A percentile compares a stretch with the other conserved stretches of the same genome.
Evolutionary conservation across 2,797 vertebrate species (phyloP).

Genomic region (Merluccius polli): DNA sequence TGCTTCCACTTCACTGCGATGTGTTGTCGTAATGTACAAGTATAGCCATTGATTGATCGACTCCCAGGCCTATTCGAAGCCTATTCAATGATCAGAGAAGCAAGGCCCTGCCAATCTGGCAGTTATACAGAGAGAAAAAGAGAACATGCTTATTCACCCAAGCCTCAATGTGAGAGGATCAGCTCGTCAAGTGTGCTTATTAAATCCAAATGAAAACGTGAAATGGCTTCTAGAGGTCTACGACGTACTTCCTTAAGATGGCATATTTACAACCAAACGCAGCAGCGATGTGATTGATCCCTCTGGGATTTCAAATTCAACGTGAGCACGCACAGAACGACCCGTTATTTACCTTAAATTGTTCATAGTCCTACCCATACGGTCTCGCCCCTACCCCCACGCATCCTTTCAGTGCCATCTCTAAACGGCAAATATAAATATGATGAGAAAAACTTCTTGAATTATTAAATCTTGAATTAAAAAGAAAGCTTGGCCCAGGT

Average conservation of each 20-base stretch:
- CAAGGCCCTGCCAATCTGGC: slow-evolving; percentile 9
- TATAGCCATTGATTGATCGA: slow-evolving; percentile 5
- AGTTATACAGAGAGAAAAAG: background rate
- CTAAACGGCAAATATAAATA: background rate
- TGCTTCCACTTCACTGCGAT: too few relatives aligned
- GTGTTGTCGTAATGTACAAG: too few relatives aligned
- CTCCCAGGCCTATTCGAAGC: slow-evolving; percentile 15
- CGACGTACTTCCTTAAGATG: background rate
- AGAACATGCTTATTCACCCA: background rate
- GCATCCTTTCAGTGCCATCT: background rate
- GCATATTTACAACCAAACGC: background rate
- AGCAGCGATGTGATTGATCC: background rate
- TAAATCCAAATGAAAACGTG: background rate
- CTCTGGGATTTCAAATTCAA: background rate
- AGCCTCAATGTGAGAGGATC: background rate
- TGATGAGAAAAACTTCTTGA: background rate
- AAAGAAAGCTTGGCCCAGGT: slow-evolving; percentile 2
- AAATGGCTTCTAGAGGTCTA: background rate
- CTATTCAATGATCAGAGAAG: slow-evolving; percentile 14
- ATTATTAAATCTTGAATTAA: slow-evolving; percentile 13
- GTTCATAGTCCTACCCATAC: background rate
- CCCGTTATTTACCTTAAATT: background rate
- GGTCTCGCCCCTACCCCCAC: background rate
- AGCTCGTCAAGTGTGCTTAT: background rate
- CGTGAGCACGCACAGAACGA: background rate